Evolutionary conservation across 2,797 vertebrate species (phyloP).

Genomic region (Bovichtus variegatus): DNA sequence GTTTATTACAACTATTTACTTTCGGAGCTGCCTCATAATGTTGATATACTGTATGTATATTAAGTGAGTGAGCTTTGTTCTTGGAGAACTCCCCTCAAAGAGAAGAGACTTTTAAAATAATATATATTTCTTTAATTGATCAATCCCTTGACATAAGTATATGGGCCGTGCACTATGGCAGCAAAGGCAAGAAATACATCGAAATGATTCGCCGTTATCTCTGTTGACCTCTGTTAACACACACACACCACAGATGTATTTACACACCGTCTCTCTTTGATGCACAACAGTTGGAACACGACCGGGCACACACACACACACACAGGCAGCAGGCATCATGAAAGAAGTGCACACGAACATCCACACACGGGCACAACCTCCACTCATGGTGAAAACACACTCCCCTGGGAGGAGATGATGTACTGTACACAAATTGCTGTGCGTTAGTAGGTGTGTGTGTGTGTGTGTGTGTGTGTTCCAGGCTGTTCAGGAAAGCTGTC

Average conservation of each 20-base stretch:
- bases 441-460: conserved; percentile 1
- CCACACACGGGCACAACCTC: neutral
- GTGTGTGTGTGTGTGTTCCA: conserved; percentile 14
- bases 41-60: too few relatives aligned
- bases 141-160: neutral
- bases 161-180: too few relatives aligned
- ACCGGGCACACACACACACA: too few relatives aligned
- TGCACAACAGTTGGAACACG: too few relatives aligned
- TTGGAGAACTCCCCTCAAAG: too few relatives aligned
- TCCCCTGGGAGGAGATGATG: neutral
- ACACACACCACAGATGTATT: neutral
- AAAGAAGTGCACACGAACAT: neutral
- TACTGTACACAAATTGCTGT: neutral
- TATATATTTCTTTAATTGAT: too few relatives aligned
- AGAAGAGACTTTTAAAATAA: too few relatives aligned
- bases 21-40: too few relatives aligned
- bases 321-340: neutral
- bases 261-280: neutral
- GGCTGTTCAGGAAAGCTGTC: conserved; percentile 44
- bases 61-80: too few relatives aligned
- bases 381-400: neutral
- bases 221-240: too few relatives aligned
- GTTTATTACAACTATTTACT: too few relatives aligned
- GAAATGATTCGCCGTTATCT: too few relatives aligned
- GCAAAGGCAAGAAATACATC: neutral